Evolutionary conservation across 2,888 invertebrate genomes (phyloP), one percentile per base, ranked within the genome.

Genomic region (Saturnia pavonia): DNA sequence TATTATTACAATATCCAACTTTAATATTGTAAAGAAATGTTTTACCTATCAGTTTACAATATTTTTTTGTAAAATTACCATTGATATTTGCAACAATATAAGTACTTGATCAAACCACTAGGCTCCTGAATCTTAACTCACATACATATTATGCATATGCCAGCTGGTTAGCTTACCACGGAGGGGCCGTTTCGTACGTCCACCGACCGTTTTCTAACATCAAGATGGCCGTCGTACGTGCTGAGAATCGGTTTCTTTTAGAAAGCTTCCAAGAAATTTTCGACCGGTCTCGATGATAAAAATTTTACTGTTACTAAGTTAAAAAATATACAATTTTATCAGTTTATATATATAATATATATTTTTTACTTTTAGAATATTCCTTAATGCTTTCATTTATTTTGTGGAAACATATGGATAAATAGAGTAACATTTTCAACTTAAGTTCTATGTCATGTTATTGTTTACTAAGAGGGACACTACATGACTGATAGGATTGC

Each of bases 191-290:
- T 75, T 73, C 75, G 72, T 80, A 78, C 77, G 82, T 82, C 78
- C 80, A 78, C 77, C 75, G 78, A 81, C 79, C 82, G 78, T 80
- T 77, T 77, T 78, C 72, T 78, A 81, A 78, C 75, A 77, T 78
- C 82, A 85, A 87, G 84, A 87, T 84, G 85, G 85, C 81, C 75
- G 77, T 73, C 68, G 81, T 82, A 88, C 89, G 89, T 88, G 88
- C 76, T 72, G 74, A 69, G 87, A 82, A 87, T 81, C 27, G n/a
- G 34, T 71, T 67, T 40, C 66, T 63, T n/a, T 63, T 27, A 19
- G 63, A 8, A 27, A 63, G 16, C 34, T 63, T 63, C 19, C 19
- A n/a, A 63, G 22, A 25, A 71, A 63, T 43, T 68, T 72, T 74
- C 74, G 54, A 34, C 40, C 34, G 34, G 74, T 74, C 77, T 77